A percentile compares a stretch with the other conserved stretches of the same genome.
Conservation (phyloP, 1,140 invertebrate genomes). For the Papilio aristodemus region DNA sequence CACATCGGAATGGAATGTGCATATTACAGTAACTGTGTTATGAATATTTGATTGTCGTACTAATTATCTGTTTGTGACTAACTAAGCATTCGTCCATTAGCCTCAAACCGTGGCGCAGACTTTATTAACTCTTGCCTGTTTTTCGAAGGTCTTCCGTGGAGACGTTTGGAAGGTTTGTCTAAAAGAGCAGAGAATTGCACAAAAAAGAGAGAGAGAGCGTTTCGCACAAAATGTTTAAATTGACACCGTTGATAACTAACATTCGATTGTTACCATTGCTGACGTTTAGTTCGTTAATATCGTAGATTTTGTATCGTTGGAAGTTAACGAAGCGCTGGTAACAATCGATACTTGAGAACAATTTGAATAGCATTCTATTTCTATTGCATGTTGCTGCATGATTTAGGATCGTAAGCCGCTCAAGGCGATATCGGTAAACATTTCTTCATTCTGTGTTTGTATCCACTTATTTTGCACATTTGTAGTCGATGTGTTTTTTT, state of each 20-base stretch:
- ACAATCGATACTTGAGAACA: slow-evolving; percentile 55
- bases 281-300: slow-evolving; percentile 33
- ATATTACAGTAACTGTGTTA: slow-evolving; percentile 2
- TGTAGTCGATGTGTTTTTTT: slow-evolving; percentile 77
- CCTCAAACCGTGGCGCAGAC: slow-evolving; percentile 69
- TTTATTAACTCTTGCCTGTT: slow-evolving; percentile 77
- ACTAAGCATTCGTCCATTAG: slow-evolving; percentile 65
- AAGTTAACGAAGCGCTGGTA: slow-evolving; percentile 54
- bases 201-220: slow-evolving; percentile 65
- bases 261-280: slow-evolving; percentile 68
- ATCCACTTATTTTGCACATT: slow-evolving; percentile 80
- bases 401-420: slow-evolving; percentile 76
- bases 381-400: slow-evolving; percentile 78
- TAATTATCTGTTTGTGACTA: slow-evolving; percentile 51
- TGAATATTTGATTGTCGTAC: slow-evolving; percentile 14
- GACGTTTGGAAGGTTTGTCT: slow-evolving; percentile 84
- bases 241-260: slow-evolving; percentile 61
- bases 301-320: slow-evolving; percentile 36
- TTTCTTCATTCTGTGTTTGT: slow-evolving; percentile 67
- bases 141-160: slow-evolving; percentile 84
- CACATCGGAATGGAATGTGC: slow-evolving; percentile 27
- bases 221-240: slow-evolving; percentile 65
- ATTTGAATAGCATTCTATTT: slow-evolving; percentile 68
- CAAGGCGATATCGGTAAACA: slow-evolving; percentile 77
- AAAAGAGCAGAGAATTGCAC: slow-evolving; percentile 69